phyloP scores from a whole-genome alignment of 1,140 invertebrate genomes.

The Microplitis mediator region DNA sequence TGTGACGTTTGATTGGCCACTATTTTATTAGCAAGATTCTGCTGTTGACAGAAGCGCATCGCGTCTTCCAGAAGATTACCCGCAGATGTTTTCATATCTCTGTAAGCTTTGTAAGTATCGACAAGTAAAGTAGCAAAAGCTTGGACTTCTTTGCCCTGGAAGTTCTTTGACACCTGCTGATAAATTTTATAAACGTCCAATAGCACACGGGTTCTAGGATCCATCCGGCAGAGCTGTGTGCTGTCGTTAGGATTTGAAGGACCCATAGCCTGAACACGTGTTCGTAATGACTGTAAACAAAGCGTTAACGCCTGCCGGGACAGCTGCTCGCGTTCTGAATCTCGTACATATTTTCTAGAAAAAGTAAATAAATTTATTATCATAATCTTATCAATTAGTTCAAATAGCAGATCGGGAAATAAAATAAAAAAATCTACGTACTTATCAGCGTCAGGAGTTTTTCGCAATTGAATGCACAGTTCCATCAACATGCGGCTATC shows the following conservation, averaged over 20 bases:
- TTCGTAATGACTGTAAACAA: slow-evolving; percentile 69
- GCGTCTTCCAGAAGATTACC: slow-evolving; percentile 50
- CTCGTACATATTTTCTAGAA: slow-evolving; percentile 76
- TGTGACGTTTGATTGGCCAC: slow-evolving; percentile 26
- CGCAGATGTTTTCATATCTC: slow-evolving; percentile 53
- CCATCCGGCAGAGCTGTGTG: slow-evolving; percentile 34
- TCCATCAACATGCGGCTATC: slow-evolving; percentile 84
- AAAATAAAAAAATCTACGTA: slow-evolving; percentile 53
- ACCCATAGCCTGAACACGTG: slow-evolving; percentile 53
- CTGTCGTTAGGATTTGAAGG: slow-evolving; percentile 35
- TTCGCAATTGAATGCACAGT: slow-evolving; percentile 77
- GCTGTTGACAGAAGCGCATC: slow-evolving; percentile 51
- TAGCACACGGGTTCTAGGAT: slow-evolving; percentile 58
- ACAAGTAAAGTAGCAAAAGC: slow-evolving; percentile 65
- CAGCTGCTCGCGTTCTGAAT: slow-evolving; percentile 78
- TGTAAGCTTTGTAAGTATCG: slow-evolving; percentile 67
- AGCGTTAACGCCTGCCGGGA: slow-evolving; percentile 75
- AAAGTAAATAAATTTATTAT: slow-evolving; percentile 35
- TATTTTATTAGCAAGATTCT: slow-evolving; percentile 46
- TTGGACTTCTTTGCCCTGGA: slow-evolving; percentile 62
- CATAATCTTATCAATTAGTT: not conserved
- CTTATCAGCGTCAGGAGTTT: slow-evolving; percentile 83
- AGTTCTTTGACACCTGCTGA: slow-evolving; percentile 67
- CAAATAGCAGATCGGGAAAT: not conserved
- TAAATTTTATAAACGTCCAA: slow-evolving; percentile 70